A percentile compares a stretch with the other conserved stretches of the same genome.
Conservation (phyloP, 2,797 vertebrate species). For the Brachyalestes nurse region DNA sequence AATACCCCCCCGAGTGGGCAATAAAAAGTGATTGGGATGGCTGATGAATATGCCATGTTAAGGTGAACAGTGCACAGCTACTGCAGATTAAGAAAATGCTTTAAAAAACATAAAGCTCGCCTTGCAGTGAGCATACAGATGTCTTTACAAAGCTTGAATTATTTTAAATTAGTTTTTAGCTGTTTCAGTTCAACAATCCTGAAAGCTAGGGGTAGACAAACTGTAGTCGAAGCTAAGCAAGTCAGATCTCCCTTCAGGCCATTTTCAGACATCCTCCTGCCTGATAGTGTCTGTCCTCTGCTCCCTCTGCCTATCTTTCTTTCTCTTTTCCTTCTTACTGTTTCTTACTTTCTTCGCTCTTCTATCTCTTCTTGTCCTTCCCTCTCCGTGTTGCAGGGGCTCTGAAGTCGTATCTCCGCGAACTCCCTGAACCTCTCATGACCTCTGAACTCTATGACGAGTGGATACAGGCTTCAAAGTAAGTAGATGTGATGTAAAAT, state of each 20-base stretch:
- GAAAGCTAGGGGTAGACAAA: background rate
- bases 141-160: no score
- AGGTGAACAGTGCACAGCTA: no score
- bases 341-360: constrained; percentile 11
- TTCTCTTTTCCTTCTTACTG: constrained; percentile 16
- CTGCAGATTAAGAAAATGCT: no score
- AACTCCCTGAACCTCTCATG: constrained; percentile 97
- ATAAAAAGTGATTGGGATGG: no score
- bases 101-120: no score
- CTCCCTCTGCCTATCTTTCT: background rate
- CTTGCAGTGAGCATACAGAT: no score
- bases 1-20: no score
- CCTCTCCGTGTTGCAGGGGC: constrained; percentile 81
- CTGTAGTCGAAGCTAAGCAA: constrained; percentile 30
- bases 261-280: constrained; percentile 9
- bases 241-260: constrained; percentile 46
- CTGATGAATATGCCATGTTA: no score
- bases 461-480: constrained; percentile 99
- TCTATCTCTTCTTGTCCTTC: constrained; percentile 19
- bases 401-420: constrained; percentile 97
- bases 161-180: no score
- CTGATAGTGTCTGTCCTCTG: background rate
- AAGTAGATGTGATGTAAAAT: constrained; percentile 69
- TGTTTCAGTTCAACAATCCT: no score
- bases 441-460: constrained; percentile 96